phyloP scores from a whole-genome alignment of 2,797 vertebrate genomes.

The Natrix natrix region DNA sequence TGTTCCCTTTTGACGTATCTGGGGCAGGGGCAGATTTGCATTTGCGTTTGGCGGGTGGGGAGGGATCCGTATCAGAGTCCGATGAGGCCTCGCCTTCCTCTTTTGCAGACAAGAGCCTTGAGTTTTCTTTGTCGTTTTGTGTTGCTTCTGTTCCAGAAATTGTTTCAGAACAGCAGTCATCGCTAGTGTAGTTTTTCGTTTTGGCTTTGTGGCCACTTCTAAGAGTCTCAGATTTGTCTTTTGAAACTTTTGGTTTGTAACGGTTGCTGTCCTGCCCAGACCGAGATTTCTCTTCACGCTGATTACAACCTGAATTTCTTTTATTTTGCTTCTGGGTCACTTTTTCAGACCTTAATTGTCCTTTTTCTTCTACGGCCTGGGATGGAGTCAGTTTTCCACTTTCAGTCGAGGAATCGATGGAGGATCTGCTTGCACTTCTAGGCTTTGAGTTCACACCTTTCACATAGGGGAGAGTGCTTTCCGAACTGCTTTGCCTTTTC shows the following conservation, averaged over 20 bases:
- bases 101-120: constrained; percentile 79
- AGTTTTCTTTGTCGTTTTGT: constrained; percentile 55
- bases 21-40: constrained; percentile 54
- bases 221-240: constrained; percentile 57
- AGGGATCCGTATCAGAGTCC: constrained; percentile 80
- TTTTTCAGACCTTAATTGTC: constrained; percentile 53
- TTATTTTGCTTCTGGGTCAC: constrained; percentile 60
- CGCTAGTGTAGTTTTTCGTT: constrained; percentile 68
- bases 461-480: constrained; percentile 58
- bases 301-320: constrained; percentile 41
- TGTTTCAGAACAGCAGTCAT: constrained; percentile 88
- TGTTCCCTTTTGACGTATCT: constrained; percentile 41
- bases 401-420: constrained; percentile 70
- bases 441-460: constrained; percentile 56
- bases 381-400: constrained; percentile 62
- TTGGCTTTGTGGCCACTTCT: constrained; percentile 52
- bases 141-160: constrained; percentile 76
- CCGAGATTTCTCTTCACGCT: constrained; percentile 64
- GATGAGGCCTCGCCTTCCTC: constrained; percentile 96
- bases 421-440: constrained; percentile 66
- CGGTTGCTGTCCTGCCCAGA: constrained; percentile 74
- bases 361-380: constrained; percentile 55
- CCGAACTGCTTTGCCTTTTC: constrained; percentile 73
- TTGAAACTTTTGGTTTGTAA: constrained; percentile 66
- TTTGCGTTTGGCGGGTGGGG: constrained; percentile 54